A percentile compares a stretch with the other conserved stretches of the same genome.
Evolutionary conservation across 2,888 invertebrate genomes (phyloP).

Genomic region (Creontiades dilutus): DNA sequence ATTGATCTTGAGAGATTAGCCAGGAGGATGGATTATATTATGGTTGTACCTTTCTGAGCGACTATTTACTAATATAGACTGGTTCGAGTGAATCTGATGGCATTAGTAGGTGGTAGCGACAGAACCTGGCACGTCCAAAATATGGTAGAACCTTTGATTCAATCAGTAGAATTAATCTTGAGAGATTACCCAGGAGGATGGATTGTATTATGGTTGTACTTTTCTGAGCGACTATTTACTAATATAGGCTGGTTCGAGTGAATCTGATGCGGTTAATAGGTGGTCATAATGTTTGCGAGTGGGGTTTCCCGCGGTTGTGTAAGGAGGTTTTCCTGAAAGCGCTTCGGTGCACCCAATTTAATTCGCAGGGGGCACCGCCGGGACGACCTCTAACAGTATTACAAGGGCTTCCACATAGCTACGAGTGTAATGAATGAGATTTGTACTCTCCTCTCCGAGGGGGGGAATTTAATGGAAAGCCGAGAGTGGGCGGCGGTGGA

Average conservation of each 20-base stretch:
- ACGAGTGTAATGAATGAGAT: constrained; percentile 28
- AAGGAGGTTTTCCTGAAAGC: constrained; percentile 35
- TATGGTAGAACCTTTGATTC: too few relatives aligned
- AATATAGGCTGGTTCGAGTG: not conserved
- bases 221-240: not conserved
- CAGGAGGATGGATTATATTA: too few relatives aligned
- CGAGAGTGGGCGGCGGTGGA: constrained; percentile 6
- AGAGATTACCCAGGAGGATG: too few relatives aligned
- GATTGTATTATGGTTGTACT: not conserved
- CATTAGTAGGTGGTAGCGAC: too few relatives aligned
- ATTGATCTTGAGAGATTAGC: too few relatives aligned
- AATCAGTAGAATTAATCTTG: too few relatives aligned
- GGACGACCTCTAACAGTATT: constrained; percentile 18
- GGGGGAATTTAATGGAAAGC: not conserved
- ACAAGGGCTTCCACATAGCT: constrained; percentile 3
- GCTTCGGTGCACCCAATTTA: constrained; percentile 30
- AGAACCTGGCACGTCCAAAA: too few relatives aligned
- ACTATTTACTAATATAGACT: too few relatives aligned
- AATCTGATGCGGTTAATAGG: not conserved
- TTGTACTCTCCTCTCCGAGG: not conserved
- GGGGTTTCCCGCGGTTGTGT: constrained; percentile 25
- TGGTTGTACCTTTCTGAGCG: too few relatives aligned
- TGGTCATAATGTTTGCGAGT: constrained; percentile 29
- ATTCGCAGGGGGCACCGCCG: constrained; percentile 12
- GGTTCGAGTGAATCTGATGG: too few relatives aligned